Evolutionary conservation across 2,113 vertebrate species (phyloP).

Genomic region (Loxodonta africana): DNA sequence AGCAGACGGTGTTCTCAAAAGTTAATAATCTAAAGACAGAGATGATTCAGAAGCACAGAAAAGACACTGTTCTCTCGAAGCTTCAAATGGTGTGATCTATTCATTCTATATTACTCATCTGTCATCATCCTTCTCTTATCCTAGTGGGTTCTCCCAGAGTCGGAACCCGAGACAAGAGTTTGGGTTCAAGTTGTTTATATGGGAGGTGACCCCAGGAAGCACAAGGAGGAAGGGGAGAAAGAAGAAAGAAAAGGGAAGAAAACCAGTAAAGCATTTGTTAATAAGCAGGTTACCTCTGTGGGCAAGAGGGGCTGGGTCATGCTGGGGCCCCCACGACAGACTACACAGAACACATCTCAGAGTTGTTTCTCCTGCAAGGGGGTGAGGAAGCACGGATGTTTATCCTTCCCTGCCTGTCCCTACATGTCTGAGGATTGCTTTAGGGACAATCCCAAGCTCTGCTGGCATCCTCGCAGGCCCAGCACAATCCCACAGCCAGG

Average conservation of each 20-base stretch:
- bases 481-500: not conserved
- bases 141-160: not conserved
- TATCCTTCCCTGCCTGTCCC: not conserved
- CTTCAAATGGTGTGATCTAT: not conserved
- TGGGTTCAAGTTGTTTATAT: not conserved
- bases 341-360: not conserved
- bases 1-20: conserved; percentile 19
- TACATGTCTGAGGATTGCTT: not conserved
- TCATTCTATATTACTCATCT: not conserved
- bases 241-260: not conserved
- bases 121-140: not conserved
- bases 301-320: not conserved
- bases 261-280: not conserved
- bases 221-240: not conserved
- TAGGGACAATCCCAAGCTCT: not conserved
- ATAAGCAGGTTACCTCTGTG: not conserved
- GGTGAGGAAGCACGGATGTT: not conserved
- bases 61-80: not conserved
- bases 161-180: not conserved
- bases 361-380: not conserved
- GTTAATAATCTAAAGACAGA: conserved; percentile 15
- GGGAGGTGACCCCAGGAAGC: not conserved
- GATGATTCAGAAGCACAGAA: not conserved
- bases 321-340: not conserved
- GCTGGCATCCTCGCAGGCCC: not conserved